A percentile compares a stretch with the other conserved stretches of the same genome.
Conservation (phyloP, 2,888 invertebrate species). For the Drosophila nr. fundita region DNA sequence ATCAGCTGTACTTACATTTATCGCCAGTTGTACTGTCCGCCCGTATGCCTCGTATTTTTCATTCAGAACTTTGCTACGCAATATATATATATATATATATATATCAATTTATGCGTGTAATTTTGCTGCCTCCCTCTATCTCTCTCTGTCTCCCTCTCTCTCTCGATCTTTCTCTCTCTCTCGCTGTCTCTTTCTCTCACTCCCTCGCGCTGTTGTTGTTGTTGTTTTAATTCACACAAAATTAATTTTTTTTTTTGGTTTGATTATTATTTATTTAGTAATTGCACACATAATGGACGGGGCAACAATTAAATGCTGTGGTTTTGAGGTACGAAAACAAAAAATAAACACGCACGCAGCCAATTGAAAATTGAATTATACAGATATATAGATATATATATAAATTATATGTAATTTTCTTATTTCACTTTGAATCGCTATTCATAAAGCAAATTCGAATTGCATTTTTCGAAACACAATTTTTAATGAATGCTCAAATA, state of each 20-base stretch:
- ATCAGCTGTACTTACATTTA: slow-evolving; percentile 70
- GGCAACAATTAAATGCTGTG: slow-evolving; percentile 63
- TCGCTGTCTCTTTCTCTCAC: slow-evolving; percentile 15
- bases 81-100: slow-evolving; percentile 53
- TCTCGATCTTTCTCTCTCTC: slow-evolving; percentile 16
- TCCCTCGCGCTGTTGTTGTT: slow-evolving; percentile 32
- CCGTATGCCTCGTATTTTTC: slow-evolving; percentile 59
- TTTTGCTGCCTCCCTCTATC: slow-evolving; percentile 49
- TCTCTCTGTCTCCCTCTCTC: slow-evolving; percentile 2
- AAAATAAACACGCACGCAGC: slow-evolving; percentile 35
- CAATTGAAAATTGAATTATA: slow-evolving; percentile 24
- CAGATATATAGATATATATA: not conserved
- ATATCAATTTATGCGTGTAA: slow-evolving; percentile 55
- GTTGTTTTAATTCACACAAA: slow-evolving; percentile 71
- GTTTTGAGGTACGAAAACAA: slow-evolving; percentile 1
- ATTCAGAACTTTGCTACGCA: slow-evolving; percentile 78
- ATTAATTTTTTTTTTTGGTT: slow-evolving; percentile 35
- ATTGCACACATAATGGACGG: slow-evolving; percentile 71
- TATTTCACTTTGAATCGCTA: slow-evolving; percentile 27
- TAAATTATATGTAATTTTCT: slow-evolving; percentile 12
- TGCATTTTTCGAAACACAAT: slow-evolving; percentile 40
- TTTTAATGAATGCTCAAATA: slow-evolving; percentile 46
- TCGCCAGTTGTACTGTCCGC: slow-evolving; percentile 57
- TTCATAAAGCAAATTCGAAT: slow-evolving; percentile 24
- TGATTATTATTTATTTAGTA: slow-evolving; percentile 65